Evolutionary conservation across 1,140 invertebrate species (phyloP), one percentile per base, ranked within the genome.

Genomic region (Trachymyrmex cornetzi): DNA sequence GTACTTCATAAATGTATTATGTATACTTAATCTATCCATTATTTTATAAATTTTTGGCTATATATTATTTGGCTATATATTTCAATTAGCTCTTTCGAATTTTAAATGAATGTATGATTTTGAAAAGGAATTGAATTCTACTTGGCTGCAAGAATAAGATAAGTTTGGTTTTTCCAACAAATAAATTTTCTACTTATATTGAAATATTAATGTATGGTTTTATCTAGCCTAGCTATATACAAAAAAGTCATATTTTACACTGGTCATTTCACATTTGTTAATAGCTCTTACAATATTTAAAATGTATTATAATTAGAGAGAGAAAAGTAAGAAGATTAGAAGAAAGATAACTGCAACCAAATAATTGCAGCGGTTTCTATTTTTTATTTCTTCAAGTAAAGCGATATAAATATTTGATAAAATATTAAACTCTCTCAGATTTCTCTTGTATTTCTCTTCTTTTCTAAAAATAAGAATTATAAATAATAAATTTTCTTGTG

Each of bases 1-100:
- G 30, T 81, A 81, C 79, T 81, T 71, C 38, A 81, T 27, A 71
- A 27, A 67, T 16, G 14, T n/a, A 12, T 11, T 50, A 66, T 50
- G 11, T 12, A 64, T 79, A 79, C 11, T 66, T 79, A 80, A 66
- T 77, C 14, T 61, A 7, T 79, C 9, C 27, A 11, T 30, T 80
- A 22, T 16, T 34, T 79, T 48, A n/a, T 66, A 27, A 64, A 30
- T 63, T 16, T 63, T 30, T 6, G 24, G 6, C 16, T 22, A 59
- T 38, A 19, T 64, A 27, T 22, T 34, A 34, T 63, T 30, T 6
- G 11, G 6, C 9, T 22, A 59, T 38, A 19, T 64, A 27, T 4
- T 59, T 38, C n/a, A 3, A 38, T 16, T 57, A 30, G 1, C 0
- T 57, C 19, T 74, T 57, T 5, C 9, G 2, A 79, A 44, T 14